phyloP scores from a whole-genome alignment of 2,113 vertebrate species.

The Cyanistes caeruleus region DNA sequence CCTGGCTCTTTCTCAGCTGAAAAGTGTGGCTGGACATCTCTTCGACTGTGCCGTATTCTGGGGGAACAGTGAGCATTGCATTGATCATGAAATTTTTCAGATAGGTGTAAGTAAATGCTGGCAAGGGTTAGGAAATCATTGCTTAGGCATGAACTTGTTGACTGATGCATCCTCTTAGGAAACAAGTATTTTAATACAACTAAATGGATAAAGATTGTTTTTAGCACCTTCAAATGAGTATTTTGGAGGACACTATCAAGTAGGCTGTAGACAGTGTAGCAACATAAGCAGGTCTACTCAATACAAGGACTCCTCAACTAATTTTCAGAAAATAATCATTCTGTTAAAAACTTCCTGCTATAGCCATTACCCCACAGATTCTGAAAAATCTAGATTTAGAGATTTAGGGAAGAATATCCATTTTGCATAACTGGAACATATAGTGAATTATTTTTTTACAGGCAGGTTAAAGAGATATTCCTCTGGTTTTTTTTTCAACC shows the following conservation, averaged over 20 bases:
- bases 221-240: background rate
- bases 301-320: background rate
- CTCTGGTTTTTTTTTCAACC: background rate
- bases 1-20: background rate
- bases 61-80: background rate
- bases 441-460: background rate
- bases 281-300: background rate
- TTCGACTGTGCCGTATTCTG: background rate
- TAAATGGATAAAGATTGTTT: background rate
- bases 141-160: background rate
- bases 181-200: background rate
- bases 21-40: fast-evolving
- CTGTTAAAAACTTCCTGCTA: background rate
- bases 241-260: background rate
- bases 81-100: background rate
- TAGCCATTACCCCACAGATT: background rate
- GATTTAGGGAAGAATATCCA: background rate
- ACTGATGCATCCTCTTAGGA: background rate
- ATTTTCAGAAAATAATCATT: background rate
- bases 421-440: background rate
- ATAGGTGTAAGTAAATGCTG: background rate
- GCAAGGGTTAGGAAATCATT: background rate
- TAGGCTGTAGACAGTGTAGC: background rate
- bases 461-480: background rate
- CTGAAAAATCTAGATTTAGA: background rate